phyloP scores from a whole-genome alignment of 2,797 vertebrate species.

The Nannoperca australis region DNA sequence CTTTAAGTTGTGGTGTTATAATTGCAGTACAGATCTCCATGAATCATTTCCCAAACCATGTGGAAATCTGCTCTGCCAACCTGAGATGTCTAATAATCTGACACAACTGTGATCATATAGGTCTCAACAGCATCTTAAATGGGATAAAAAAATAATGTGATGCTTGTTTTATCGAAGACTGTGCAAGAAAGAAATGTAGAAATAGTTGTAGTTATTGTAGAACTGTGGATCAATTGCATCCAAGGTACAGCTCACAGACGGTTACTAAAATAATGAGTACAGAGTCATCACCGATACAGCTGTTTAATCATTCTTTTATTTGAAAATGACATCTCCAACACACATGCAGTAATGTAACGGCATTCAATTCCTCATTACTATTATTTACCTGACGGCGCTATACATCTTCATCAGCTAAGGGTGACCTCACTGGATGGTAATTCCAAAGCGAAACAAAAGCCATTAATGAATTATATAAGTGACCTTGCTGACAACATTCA shows the following conservation, averaged over 20 bases:
- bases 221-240: not conserved
- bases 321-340: constrained; percentile 39
- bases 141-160: not conserved
- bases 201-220: not conserved
- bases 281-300: constrained; percentile 17
- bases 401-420: constrained; percentile 75
- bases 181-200: not conserved
- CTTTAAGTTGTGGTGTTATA: not conserved
- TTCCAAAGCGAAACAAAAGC: constrained; percentile 65
- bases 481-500: constrained; percentile 65
- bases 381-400: constrained; percentile 71
- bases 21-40: constrained; percentile 12
- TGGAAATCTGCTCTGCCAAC: constrained; percentile 35
- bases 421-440: constrained; percentile 64
- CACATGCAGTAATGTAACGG: not conserved
- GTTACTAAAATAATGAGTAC: not conserved
- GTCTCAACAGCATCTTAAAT: constrained; percentile 7
- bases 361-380: constrained; percentile 52
- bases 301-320: constrained; percentile 23
- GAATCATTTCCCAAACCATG: constrained; percentile 19
- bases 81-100: constrained; percentile 32
- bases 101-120: constrained; percentile 18
- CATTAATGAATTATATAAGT: constrained; percentile 60
- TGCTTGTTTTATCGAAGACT: not conserved
- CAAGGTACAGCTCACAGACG: not conserved